Conservation (phyloP, 2,113 vertebrate species). For the Bambusicola thoracicus region DNA sequence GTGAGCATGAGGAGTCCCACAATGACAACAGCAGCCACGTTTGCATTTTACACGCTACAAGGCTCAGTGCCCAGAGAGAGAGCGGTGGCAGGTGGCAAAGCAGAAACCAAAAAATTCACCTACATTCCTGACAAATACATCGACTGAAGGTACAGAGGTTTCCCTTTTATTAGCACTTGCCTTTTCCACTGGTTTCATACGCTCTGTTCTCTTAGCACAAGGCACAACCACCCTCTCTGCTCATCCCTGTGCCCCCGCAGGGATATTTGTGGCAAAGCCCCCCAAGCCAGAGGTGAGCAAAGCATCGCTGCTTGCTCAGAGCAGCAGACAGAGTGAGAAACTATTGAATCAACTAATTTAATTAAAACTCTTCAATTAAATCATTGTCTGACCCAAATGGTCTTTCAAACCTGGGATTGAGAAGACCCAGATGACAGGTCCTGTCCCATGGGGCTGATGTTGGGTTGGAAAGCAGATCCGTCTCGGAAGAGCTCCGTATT, state of each 20-base stretch:
- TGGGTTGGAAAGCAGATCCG: not conserved
- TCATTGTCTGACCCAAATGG: not conserved
- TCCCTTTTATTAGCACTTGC: not conserved
- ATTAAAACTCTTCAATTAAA: not conserved
- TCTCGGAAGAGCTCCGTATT: not conserved
- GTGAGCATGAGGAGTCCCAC: not conserved
- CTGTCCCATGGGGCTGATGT: not conserved
- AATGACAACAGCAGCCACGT: not conserved
- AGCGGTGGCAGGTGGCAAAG: not conserved
- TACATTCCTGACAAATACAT: not conserved
- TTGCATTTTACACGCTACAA: not conserved
- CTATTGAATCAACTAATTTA: not conserved
- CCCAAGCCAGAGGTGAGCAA: not conserved
- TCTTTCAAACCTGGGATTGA: not conserved
- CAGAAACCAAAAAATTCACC: not conserved
- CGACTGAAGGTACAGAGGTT: not conserved
- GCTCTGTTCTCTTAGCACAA: not conserved
- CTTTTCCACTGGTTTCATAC: not conserved
- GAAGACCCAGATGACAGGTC: not conserved
- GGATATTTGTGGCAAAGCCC: not conserved
- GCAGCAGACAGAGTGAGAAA: not conserved
- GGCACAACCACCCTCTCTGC: not conserved
- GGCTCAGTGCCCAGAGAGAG: not conserved
- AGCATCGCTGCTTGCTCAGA: not conserved
- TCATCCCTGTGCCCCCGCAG: accelerated